Evolutionary conservation across 2,888 invertebrate genomes (phyloP).

Genomic region (Rutpela maculata): DNA sequence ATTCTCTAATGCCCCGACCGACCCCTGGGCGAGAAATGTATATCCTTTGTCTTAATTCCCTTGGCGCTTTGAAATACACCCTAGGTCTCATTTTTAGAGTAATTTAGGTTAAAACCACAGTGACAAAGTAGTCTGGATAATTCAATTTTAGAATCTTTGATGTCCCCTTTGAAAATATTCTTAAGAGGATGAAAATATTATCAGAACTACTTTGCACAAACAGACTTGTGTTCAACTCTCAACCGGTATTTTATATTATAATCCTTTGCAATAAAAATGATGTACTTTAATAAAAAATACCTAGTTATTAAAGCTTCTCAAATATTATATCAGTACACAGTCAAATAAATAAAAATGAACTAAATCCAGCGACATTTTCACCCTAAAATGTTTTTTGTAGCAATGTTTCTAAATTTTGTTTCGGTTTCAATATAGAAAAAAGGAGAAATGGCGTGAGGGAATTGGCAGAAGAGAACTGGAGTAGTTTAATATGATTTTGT

Average conservation of each 20-base stretch:
- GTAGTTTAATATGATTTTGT: too few relatives aligned
- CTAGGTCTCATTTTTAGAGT: neutral
- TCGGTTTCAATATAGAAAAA: too few relatives aligned
- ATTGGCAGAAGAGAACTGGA: too few relatives aligned
- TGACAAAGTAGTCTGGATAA: neutral
- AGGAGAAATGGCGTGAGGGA: too few relatives aligned
- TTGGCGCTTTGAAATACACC: neutral
- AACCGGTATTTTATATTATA: neutral
- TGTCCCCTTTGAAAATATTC: neutral
- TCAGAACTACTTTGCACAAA: neutral
- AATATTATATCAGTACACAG: neutral
- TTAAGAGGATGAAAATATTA: neutral
- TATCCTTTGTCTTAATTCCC: conserved; percentile 1
- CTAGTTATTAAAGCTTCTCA: neutral
- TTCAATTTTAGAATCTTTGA: neutral
- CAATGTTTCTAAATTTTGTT: too few relatives aligned
- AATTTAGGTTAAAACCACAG: neutral
- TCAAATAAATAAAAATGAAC: neutral
- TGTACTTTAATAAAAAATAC: neutral
- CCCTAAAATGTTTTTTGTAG: too few relatives aligned
- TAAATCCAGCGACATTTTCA: too few relatives aligned
- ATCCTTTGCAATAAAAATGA: neutral
- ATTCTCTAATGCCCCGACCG: neutral
- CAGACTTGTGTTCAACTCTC: too few relatives aligned
- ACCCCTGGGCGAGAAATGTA: neutral